Percentiles rank a stretch among this genome's conserved stretches.
Evolutionary conservation across 2,888 invertebrate genomes (phyloP).

Genomic region (Scaptomyza polygonia): DNA sequence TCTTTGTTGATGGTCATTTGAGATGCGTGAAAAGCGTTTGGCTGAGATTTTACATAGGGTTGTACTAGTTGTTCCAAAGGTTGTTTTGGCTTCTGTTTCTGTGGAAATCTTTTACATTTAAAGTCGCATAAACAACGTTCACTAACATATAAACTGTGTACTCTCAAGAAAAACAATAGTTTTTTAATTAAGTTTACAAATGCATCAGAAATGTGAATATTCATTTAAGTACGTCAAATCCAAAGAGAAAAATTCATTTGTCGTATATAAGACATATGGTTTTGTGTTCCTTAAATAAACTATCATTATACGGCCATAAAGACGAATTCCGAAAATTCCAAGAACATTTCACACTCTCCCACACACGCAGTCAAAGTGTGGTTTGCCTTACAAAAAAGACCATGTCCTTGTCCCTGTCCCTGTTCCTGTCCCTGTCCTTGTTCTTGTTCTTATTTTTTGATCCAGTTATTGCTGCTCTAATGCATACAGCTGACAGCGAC

Average conservation of each 20-base stretch:
- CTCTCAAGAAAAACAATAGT: not conserved
- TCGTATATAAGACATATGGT: not conserved
- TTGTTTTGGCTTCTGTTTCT: not conserved
- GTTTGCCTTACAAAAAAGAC: conserved; percentile 8
- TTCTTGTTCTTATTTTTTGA: not conserved
- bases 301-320: not conserved
- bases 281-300: not conserved
- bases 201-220: not conserved
- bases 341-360: conserved; percentile 16
- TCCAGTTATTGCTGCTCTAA: not conserved
- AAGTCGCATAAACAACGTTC: conserved; percentile 9
- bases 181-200: conserved; percentile 13
- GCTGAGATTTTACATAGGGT: not conserved
- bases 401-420: conserved; percentile 12
- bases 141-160: conserved; percentile 1
- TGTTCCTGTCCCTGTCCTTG: conserved; percentile 7
- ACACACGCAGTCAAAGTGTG: not conserved
- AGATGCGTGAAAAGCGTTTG: conserved; percentile 34
- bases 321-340: not conserved
- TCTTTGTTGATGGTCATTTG: conserved; percentile 50
- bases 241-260: not conserved
- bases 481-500: conserved; percentile 41
- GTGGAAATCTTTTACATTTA: conserved; percentile 1
- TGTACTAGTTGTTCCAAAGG: not conserved
- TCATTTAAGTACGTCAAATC: not conserved